phyloP scores from a whole-genome alignment of 2,888 invertebrate species.

The Drosophila tripunctata region DNA sequence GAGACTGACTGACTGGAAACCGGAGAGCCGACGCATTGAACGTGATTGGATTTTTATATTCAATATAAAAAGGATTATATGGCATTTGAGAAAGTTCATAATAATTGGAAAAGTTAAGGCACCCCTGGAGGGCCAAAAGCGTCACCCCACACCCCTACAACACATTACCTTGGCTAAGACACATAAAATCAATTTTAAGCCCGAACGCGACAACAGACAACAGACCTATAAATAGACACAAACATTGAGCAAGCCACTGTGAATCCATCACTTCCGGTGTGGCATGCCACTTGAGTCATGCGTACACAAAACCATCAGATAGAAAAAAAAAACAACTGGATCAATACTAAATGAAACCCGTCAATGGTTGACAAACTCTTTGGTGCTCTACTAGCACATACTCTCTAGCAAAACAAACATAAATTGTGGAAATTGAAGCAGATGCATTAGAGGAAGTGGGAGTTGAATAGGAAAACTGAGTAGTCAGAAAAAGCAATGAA shows the following conservation, averaged over 20 bases:
- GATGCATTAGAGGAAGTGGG: not conserved
- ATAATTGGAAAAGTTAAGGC: slow-evolving; percentile 76
- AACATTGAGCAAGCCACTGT: slow-evolving; percentile 5
- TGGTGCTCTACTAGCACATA: not conserved
- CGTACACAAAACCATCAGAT: slow-evolving; percentile 21
- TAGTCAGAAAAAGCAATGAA: not conserved
- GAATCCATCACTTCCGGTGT: slow-evolving; percentile 48
- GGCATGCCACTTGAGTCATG: slow-evolving; percentile 29
- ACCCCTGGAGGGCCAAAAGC: slow-evolving; percentile 32
- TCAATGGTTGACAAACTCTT: not conserved
- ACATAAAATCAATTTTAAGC: slow-evolving; percentile 67
- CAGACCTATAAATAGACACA: slow-evolving; percentile 34
- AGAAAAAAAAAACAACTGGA: slow-evolving; percentile 13
- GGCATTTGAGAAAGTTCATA: slow-evolving; percentile 64
- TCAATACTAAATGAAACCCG: slow-evolving; percentile 33
- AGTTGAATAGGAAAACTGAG: not conserved
- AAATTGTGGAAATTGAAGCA: not conserved
- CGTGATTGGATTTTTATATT: slow-evolving; percentile 79
- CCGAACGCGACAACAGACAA: slow-evolving; percentile 21
- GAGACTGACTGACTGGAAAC: not conserved
- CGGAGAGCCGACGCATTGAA: slow-evolving; percentile 43
- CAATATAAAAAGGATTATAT: slow-evolving; percentile 77
- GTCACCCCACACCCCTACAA: too few relatives aligned
- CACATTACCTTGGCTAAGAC: slow-evolving; percentile 7
- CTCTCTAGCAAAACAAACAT: not conserved